These are phyloP conservation scores for Chamaedrilus cognettii DNA, from an alignment of 2,888 invertebrate species.

Conservation along the genomic window DNA sequence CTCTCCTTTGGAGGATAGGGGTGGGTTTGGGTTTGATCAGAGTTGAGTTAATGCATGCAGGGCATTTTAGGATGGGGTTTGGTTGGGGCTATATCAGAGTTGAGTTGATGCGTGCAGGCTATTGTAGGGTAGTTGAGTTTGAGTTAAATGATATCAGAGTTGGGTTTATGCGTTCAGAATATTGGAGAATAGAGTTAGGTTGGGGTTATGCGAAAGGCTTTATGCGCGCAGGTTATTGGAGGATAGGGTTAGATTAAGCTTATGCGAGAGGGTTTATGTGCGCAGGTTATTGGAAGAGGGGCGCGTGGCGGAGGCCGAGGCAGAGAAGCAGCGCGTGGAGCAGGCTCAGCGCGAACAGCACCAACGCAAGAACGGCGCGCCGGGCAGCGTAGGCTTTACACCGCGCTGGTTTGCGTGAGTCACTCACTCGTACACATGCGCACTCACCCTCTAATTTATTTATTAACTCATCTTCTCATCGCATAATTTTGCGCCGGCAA, in stretches of 20 bases:
- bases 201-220: background rate
- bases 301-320: conserved; percentile 72
- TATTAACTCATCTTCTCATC: too few relatives aligned
- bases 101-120: too few relatives aligned
- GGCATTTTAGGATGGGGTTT: too few relatives aligned
- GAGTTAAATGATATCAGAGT: background rate
- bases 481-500: too few relatives aligned
- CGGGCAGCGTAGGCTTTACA: conserved; percentile 63
- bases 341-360: conserved; percentile 74
- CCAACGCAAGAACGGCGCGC: conserved; percentile 67
- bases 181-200: background rate
- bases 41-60: too few relatives aligned
- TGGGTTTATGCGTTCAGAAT: background rate
- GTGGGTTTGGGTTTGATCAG: too few relatives aligned
- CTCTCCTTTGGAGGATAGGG: too few relatives aligned
- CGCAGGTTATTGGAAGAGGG: conserved; percentile 72
- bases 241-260: too few relatives aligned
- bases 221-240: background rate
- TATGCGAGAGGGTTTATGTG: too few relatives aligned
- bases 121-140: background rate
- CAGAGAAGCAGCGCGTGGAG: conserved; percentile 72
- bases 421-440: background rate
- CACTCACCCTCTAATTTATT: too few relatives aligned
- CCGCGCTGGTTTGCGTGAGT: conserved; percentile 69
- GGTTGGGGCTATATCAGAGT: too few relatives aligned